phyloP scores from a whole-genome alignment of 2,888 invertebrate genomes.

The Caenorhabditis japonica region DNA sequence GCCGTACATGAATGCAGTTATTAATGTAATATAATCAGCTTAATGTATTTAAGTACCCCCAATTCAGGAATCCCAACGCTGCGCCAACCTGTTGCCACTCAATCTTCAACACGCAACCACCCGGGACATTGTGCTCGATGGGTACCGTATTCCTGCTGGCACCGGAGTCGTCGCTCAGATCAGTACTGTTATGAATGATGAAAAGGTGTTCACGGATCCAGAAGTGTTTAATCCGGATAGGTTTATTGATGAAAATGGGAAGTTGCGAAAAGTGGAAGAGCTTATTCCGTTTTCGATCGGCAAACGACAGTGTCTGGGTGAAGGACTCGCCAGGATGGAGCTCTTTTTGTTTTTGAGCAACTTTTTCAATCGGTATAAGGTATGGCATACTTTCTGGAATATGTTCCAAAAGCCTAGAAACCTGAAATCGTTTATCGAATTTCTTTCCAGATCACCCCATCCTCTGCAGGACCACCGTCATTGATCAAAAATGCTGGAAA shows the following conservation, averaged over 20 bases:
- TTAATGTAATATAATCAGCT: conserved; percentile 51
- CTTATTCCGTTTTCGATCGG: no score
- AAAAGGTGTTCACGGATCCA: conserved; percentile 63
- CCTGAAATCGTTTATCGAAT: not conserved
- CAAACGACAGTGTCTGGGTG: no score
- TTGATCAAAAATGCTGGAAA: conserved; percentile 24
- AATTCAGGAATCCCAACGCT: conserved; percentile 53
- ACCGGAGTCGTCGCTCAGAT: conserved; percentile 56
- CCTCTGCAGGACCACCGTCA: conserved; percentile 8
- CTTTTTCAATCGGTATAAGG: conserved; percentile 41
- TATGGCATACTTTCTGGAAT: conserved; percentile 6
- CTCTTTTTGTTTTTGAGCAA: conserved; percentile 40
- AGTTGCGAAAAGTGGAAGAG: conserved; percentile 48
- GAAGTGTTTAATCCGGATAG: conserved; percentile 63
- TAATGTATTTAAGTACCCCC: no score
- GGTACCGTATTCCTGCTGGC: conserved; percentile 35
- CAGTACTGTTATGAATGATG: conserved; percentile 48
- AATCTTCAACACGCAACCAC: conserved; percentile 47
- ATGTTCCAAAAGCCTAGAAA: no score
- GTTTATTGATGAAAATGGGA: conserved; percentile 64
- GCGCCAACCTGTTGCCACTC: conserved; percentile 52
- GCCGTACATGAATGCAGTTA: conserved; percentile 56
- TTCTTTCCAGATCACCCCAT: conserved; percentile 15
- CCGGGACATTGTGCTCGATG: conserved; percentile 37
- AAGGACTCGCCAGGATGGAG: conserved; percentile 49